phyloP scores from a whole-genome alignment of 2,797 vertebrate genomes.

The Cichlasoma orientale region DNA sequence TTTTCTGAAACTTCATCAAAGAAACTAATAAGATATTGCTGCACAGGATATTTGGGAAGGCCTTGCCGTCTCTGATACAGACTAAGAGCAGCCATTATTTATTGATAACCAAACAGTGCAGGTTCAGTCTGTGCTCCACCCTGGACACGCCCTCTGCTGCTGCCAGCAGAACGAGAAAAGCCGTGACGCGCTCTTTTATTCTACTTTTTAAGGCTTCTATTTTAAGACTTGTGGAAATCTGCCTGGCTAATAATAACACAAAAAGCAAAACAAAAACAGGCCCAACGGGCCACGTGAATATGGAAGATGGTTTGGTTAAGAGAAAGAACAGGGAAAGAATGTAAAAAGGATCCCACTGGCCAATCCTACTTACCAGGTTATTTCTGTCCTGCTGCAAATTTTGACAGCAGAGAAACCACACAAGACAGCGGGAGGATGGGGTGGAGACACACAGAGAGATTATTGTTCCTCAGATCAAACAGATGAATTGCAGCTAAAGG shows the following conservation, averaged over 20 bases:
- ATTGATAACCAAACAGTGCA: slow-evolving; percentile 9
- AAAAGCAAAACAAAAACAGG: slow-evolving; percentile 5
- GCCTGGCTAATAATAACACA: slow-evolving; percentile 12
- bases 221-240: not conserved
- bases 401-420: slow-evolving; percentile 84
- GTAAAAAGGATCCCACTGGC: slow-evolving; percentile 61
- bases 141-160: not conserved
- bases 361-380: slow-evolving; percentile 93
- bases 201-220: not conserved
- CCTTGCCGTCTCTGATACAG: not conserved
- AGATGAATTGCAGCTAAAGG: slow-evolving; percentile 55
- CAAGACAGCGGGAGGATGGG: slow-evolving; percentile 75
- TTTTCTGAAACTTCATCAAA: not conserved
- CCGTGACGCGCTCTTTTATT: not conserved
- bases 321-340: slow-evolving; percentile 34
- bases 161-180: not conserved
- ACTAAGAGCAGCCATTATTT: slow-evolving; percentile 10
- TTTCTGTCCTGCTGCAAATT: slow-evolving; percentile 98
- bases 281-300: slow-evolving; percentile 40
- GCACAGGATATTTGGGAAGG: not conserved
- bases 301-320: slow-evolving; percentile 34
- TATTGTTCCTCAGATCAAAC: slow-evolving; percentile 77
- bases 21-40: not conserved
- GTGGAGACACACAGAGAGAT: slow-evolving; percentile 82
- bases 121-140: not conserved